phyloP scores from a whole-genome alignment of 1,140 invertebrate species.

The Chironomus tepperi region DNA sequence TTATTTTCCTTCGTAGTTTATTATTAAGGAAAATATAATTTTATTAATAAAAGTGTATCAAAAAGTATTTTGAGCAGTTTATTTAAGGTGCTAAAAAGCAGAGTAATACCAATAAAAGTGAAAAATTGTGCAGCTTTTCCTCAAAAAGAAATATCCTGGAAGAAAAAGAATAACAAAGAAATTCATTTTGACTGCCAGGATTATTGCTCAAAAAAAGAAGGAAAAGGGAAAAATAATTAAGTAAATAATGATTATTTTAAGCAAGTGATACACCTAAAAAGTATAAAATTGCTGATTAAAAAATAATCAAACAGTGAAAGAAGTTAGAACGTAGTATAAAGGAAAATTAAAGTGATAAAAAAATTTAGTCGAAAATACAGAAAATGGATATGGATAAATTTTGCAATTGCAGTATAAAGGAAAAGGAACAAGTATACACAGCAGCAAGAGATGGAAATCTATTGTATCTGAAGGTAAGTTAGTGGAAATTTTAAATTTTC shows the following conservation, averaged over 20 bases:
- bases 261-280: not conserved
- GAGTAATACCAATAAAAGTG: not conserved
- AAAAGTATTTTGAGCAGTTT: not conserved
- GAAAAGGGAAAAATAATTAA: not conserved
- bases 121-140: not conserved
- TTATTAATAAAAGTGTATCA: constrained; percentile 11
- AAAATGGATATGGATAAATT: not conserved
- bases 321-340: not conserved
- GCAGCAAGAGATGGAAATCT: constrained; percentile 38
- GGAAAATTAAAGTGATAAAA: not conserved
- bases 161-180: not conserved
- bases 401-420: not conserved
- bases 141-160: not conserved
- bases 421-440: constrained; percentile 31
- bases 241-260: not conserved
- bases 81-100: not conserved
- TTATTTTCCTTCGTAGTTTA: not conserved
- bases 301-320: constrained; percentile 1
- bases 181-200: not conserved
- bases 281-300: not conserved
- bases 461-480: constrained; percentile 36
- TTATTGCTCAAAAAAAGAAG: not conserved
- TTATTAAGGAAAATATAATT: not conserved
- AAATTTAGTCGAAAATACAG: not conserved
- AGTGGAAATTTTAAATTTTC: not conserved